A percentile compares a stretch with the other conserved stretches of the same genome.
These are phyloP conservation scores for Ginglymostoma cirratum DNA, from an alignment of 2,113 vertebrate species.

Conservation along the genomic window DNA sequence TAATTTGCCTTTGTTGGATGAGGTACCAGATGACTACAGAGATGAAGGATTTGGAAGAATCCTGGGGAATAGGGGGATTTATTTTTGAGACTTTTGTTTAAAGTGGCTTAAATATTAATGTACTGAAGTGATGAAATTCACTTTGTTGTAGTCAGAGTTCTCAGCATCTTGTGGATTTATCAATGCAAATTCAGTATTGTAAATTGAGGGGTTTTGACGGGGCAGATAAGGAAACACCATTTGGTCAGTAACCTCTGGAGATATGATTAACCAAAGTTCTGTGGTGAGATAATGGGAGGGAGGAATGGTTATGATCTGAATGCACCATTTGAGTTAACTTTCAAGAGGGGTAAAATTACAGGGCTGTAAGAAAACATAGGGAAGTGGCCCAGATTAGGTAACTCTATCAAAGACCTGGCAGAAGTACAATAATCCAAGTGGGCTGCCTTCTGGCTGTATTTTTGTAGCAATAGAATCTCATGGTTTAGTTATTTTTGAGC, in stretches of 20 bases:
- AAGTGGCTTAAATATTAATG: too few species aligned
- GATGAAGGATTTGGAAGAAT: not conserved
- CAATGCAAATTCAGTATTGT: not conserved
- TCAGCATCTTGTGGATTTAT: not conserved
- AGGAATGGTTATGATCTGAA: not conserved
- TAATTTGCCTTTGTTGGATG: too few species aligned
- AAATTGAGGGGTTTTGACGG: not conserved
- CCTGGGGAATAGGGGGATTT: too few species aligned
- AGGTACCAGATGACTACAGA: not conserved
- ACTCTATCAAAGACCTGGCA: not conserved
- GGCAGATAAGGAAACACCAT: not conserved
- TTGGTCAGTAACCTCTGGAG: not conserved
- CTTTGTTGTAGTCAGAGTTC: not conserved
- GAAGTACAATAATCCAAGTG: not conserved
- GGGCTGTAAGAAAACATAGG: not conserved
- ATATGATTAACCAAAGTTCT: not conserved
- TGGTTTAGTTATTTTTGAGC: not conserved
- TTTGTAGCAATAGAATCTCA: not conserved
- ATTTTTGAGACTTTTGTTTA: too few species aligned
- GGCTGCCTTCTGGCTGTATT: not conserved
- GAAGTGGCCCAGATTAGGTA: not conserved
- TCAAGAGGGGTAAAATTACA: not conserved
- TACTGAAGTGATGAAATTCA: not conserved
- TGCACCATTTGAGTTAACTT: not conserved
- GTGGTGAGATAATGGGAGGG: too few species aligned